Base-by-base conservation (phyloP, 2,113 vertebrate genomes). In the Dasyornis broadbenti region DNA sequence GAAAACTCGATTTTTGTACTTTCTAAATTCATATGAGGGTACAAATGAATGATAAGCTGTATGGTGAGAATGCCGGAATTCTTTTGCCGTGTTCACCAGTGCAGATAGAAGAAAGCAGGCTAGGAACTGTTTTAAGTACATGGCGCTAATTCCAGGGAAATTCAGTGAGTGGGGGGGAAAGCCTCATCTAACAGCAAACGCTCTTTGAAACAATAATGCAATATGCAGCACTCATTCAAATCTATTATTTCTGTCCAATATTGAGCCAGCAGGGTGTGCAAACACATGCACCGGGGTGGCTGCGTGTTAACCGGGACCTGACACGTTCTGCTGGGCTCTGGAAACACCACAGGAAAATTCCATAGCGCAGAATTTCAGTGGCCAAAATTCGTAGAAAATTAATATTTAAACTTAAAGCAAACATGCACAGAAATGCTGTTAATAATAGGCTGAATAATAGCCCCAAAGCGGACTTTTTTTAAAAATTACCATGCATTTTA, bases 171-270 rank as follows among this genome's bases (percentile, higher is more conserved):
- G 50, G 54, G 60, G 80, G 61, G 53, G 61, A 19, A 10, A 53
- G 27, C 60, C 49, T 70, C 49, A 4, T 7, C 1, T 7, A 70
- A 18, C 27, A 83, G 65, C 39, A 78, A 94, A n/a, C 22, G 44
- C 45, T 94, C 30, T 44, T 75, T 66, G 92, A 94, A 96, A 96
- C 78, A 96, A 83, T 30, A 92, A 78, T 60, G 73, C 63, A 65
- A 33, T 27, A 27, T 47, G 83, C 88, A 85, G 76, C 89, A 78
- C 18, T 82, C 33, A 54, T 85, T 90, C 86, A 90, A 95, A 82
- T 82, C 91, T 54, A 22, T 89, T 82, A 28, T 96, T 97, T 95
- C 94, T 96, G 92, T 90, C 92, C 86, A 93, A 95, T 95, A 95
- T 91, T 92, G 95, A 95, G 95, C 31, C 83, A 94, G 44, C 69